Evolutionary conservation across 2,888 invertebrate species (phyloP), one percentile per base, ranked within the genome.

Genomic region (Andrena dorsata): DNA sequence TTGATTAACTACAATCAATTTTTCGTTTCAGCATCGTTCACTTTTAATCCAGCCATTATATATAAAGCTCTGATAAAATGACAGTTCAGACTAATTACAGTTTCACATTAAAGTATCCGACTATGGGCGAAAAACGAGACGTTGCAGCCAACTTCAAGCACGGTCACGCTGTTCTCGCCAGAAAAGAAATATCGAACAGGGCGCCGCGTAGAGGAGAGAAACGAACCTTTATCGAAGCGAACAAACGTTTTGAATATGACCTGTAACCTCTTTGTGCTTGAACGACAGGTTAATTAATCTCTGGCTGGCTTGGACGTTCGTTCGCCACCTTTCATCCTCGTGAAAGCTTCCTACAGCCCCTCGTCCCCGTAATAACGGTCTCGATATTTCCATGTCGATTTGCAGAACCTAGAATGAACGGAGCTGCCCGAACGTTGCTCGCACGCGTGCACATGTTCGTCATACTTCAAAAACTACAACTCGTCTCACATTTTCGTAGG

Each of bases 231-330:
- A 80, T 83, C 76, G 73, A 80, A 61, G 72, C 49, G 56, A 51
- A 61, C 76, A 69, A 73, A 79, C 83, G 64, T 78, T 83, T 78
- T 76, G 66, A 83, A 83, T 82, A 72, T 78, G 75, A 76, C 72
- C 78, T 70, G 78, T 70, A 78, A 83, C 82, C 82, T 78, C 79
- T 85, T 83, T 85, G 76, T 85, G 75, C 64, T 35, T 83, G 84
- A 84, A 88, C 80, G 87, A 85, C 87, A 88, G 85, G 81, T 88
- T 88, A 88, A 88, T 88, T 87, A 87, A 88, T 84, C 78, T 82
- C 79, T 76, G 61, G 69, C 73, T 79, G 66, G 70, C 53, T 58
- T 58, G 73, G 79, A 84, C 76, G 75, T 76, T 53, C 71, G 82
- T 70, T 82, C 79, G 73, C 76, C 73, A 82, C 76, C 73, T 82